Conservation (phyloP, 1,140 invertebrate genomes). For the Cotesia typhae region DNA sequence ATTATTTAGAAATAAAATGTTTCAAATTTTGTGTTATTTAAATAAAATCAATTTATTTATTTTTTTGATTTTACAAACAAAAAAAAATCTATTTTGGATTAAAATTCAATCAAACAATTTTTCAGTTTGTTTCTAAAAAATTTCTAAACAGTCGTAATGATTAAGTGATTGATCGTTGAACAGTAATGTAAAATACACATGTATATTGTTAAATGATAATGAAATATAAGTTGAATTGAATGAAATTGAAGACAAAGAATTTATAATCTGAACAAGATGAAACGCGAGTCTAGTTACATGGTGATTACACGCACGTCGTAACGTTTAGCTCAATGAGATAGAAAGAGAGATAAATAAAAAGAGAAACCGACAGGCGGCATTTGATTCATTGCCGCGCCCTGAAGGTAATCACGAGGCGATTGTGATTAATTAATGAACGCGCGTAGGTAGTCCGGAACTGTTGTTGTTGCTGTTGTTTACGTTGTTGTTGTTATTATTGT, state of each 20-base stretch:
- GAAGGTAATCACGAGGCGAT: conserved; percentile 37
- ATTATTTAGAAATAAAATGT: too few relatives aligned
- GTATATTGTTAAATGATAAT: too few relatives aligned
- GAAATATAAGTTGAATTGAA: background rate
- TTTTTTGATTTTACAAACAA: too few relatives aligned
- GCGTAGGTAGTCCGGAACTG: conserved; percentile 34
- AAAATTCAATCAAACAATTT: too few relatives aligned
- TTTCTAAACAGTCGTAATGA: too few relatives aligned
- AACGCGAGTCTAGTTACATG: conserved; percentile 25
- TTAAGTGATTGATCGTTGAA: too few relatives aligned
- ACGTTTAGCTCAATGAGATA: background rate
- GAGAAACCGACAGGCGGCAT: conserved; percentile 16
- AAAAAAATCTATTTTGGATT: too few relatives aligned
- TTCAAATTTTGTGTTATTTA: too few relatives aligned
- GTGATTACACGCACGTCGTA: conserved; percentile 24
- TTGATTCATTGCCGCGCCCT: conserved; percentile 37
- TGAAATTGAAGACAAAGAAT: conserved; percentile 5
- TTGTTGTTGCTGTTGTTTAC: conserved; percentile 10
- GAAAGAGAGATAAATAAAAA: conserved; percentile 19
- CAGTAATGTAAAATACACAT: background rate
- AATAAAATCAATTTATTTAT: too few relatives aligned
- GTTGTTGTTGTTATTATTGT: too few relatives aligned
- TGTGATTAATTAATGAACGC: conserved; percentile 38
- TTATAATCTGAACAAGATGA: conserved; percentile 8
- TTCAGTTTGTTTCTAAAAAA: too few relatives aligned